A percentile compares a stretch with the other conserved stretches of the same genome.
These are phyloP conservation scores for Agrilus mali DNA, from an alignment of 2,888 invertebrate species.

Conservation along the genomic window DNA sequence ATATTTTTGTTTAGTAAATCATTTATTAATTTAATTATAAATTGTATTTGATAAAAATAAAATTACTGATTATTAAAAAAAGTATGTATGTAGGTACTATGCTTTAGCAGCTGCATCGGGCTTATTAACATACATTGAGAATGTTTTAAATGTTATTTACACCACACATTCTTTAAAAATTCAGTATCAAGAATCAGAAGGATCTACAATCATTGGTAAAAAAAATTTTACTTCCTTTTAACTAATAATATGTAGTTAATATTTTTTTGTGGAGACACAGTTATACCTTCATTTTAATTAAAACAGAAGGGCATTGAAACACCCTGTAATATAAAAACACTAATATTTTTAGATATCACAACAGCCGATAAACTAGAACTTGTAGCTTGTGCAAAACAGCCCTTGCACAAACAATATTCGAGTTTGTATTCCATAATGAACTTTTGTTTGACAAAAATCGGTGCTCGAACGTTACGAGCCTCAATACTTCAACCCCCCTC, in stretches of 20 bases:
- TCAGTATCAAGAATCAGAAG: slow-evolving; percentile 69
- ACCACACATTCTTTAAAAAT: slow-evolving; percentile 65
- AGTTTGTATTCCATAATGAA: slow-evolving; percentile 56
- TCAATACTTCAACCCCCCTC: slow-evolving; percentile 70
- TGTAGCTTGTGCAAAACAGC: slow-evolving; percentile 40
- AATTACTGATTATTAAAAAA: too few species aligned
- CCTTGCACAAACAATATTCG: slow-evolving; percentile 34
- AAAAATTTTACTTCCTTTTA: neutral
- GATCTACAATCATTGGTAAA: slow-evolving; percentile 71
- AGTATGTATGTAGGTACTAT: slow-evolving; percentile 60
- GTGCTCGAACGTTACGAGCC: slow-evolving; percentile 65
- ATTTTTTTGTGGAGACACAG: neutral
- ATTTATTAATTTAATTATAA: too few species aligned
- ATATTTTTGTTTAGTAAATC: too few species aligned
- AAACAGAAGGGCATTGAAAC: too few species aligned
- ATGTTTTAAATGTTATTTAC: slow-evolving; percentile 61
- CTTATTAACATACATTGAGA: slow-evolving; percentile 72
- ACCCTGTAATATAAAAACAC: too few species aligned
- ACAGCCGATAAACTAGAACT: slow-evolving; percentile 68
- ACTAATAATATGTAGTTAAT: too few species aligned
- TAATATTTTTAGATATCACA: slow-evolving; percentile 52
- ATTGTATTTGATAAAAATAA: too few species aligned
- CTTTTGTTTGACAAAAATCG: slow-evolving; percentile 58
- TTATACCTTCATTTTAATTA: too few species aligned
- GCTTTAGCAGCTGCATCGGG: slow-evolving; percentile 77